Conservation (phyloP, 2,888 invertebrate genomes). For the Drosophila neoperkinsi region DNA sequence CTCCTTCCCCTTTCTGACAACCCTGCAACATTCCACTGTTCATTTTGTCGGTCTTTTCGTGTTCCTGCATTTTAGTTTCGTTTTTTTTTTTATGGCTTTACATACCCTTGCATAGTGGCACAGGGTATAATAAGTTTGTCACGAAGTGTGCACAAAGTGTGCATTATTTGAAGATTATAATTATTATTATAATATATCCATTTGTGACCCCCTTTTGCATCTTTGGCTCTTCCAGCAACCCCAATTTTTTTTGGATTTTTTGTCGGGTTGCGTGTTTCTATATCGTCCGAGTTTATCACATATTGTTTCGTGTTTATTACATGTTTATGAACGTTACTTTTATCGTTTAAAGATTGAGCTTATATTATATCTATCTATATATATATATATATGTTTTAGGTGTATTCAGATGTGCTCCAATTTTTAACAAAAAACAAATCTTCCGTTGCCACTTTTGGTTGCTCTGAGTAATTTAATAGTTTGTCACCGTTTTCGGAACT, state of each 20-base stretch:
- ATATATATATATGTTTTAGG: background rate
- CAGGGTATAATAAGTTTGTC: background rate
- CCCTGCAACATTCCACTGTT: slow-evolving; percentile 33
- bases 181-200: background rate
- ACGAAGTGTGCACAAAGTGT: too few species aligned
- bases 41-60: slow-evolving; percentile 39
- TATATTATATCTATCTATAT: too few species aligned
- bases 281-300: background rate
- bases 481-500: too few species aligned
- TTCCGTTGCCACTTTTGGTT: background rate
- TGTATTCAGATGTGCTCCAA: background rate
- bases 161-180: background rate
- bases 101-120: background rate
- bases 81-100: slow-evolving; percentile 7
- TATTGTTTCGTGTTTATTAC: background rate
- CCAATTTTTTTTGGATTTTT: background rate
- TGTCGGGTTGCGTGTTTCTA: background rate
- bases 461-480: background rate
- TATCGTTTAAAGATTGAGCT: background rate
- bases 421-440: background rate
- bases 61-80: slow-evolving; percentile 25
- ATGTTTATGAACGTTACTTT: background rate
- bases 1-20: background rate
- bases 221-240: background rate
- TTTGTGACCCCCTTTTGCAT: background rate